These are phyloP conservation scores for Drosophila kanapiae DNA, from an alignment of 1,140 invertebrate species.

Conservation along the genomic window DNA sequence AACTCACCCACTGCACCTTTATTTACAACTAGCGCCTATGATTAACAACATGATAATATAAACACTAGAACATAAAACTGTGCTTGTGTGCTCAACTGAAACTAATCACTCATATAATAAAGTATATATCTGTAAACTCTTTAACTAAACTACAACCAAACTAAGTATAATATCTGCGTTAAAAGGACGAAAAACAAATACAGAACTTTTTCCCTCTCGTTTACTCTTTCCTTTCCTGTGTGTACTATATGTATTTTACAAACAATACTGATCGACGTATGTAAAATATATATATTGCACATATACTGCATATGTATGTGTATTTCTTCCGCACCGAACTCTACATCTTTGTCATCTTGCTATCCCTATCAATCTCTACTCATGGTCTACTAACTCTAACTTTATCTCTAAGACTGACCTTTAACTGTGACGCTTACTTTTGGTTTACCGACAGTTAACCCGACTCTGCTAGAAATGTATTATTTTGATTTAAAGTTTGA, in stretches of 20 bases:
- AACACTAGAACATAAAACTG: conserved; percentile 44
- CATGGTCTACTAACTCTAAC: conserved; percentile 28
- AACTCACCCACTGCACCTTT: conserved; percentile 68
- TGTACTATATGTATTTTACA: conserved; percentile 76
- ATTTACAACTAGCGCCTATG: conserved; percentile 46
- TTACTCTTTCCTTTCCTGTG: conserved; percentile 63
- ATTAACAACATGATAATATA: conserved; percentile 19
- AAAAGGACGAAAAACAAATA: conserved; percentile 46
- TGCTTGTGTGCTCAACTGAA: conserved; percentile 57
- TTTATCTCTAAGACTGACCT: conserved; percentile 20
- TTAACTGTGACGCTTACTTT: conserved; percentile 4
- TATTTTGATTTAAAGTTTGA: not conserved
- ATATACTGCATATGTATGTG: conserved; percentile 80
- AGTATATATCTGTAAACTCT: conserved; percentile 39
- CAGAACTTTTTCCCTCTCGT: conserved; percentile 77
- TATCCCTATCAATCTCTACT: conserved; percentile 17
- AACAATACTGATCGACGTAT: conserved; percentile 13
- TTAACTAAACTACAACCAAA: conserved; percentile 36
- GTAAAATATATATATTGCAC: conserved; percentile 75
- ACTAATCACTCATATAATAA: conserved; percentile 60
- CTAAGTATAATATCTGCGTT: conserved; percentile 25
- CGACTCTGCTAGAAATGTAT: not conserved
- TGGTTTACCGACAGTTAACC: not conserved
- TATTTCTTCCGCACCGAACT: conserved; percentile 60
- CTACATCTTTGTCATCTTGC: conserved; percentile 15